These are phyloP conservation scores for Alloscopus bannaensis DNA, from an alignment of 2,888 invertebrate species.

Conservation along the genomic window DNA sequence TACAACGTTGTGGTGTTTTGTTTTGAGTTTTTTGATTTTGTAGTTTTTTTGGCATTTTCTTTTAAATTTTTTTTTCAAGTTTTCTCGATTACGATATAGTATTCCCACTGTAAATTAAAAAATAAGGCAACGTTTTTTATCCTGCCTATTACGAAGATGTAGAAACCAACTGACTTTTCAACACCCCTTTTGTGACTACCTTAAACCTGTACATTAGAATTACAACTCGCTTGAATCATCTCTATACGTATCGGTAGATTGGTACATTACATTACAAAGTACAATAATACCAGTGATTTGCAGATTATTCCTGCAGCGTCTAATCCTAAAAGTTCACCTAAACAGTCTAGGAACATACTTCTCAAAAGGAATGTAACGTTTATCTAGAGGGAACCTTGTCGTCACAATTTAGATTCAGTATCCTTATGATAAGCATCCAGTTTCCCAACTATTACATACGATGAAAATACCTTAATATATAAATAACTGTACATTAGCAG, in stretches of 20 bases:
- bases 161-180: neutral
- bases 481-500: too few relatives aligned
- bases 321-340: conserved; percentile 50
- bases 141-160: neutral
- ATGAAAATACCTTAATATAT: too few relatives aligned
- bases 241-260: too few relatives aligned
- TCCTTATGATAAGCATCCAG: too few relatives aligned
- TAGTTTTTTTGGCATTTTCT: conserved; percentile 57
- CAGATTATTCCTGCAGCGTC: conserved; percentile 9
- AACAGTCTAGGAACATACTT: conserved; percentile 60
- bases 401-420: too few relatives aligned
- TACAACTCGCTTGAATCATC: too few relatives aligned
- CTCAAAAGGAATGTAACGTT: conserved; percentile 58
- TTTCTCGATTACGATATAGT: conserved; percentile 41
- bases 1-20: conserved; percentile 23
- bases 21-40: conserved; percentile 52
- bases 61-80: conserved; percentile 45
- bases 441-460: too few relatives aligned
- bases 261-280: neutral
- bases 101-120: conserved; percentile 15
- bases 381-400: conserved; percentile 37
- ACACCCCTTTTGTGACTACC: neutral
- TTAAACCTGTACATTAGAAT: neutral
- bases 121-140: conserved; percentile 44
- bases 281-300: conserved; percentile 37